Conservation (phyloP, 2,113 vertebrate genomes). For the Prietella phreatophila region DNA sequence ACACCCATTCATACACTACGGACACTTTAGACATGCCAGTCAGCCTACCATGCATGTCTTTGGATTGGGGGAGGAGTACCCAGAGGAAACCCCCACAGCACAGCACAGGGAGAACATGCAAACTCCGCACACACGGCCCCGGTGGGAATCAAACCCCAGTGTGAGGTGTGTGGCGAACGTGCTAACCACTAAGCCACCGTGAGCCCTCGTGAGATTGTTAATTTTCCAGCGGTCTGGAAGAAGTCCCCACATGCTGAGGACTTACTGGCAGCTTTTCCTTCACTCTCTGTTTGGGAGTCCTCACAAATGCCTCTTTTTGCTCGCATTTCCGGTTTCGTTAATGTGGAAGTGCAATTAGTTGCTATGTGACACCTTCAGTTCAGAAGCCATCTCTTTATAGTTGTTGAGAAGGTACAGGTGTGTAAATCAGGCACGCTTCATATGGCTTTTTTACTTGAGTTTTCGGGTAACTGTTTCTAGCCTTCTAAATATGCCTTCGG, state of each 20-base stretch:
- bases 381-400: neutral
- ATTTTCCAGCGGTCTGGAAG: constrained; percentile 6
- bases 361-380: neutral
- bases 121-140: too few species aligned
- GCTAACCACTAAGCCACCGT: too few species aligned
- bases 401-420: neutral
- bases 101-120: too few species aligned
- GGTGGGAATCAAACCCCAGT: too few species aligned
- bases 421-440: neutral
- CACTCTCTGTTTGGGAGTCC: neutral
- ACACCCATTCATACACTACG: too few species aligned
- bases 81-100: too few species aligned
- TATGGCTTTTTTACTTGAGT: neutral
- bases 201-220: neutral
- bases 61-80: too few species aligned
- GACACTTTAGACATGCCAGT: too few species aligned
- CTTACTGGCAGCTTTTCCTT: constrained; percentile 5
- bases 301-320: neutral
- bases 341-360: neutral
- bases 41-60: too few species aligned
- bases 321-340: neutral
- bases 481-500: neutral
- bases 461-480: neutral
- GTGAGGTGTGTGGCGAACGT: too few species aligned
- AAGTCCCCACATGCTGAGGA: neutral